A percentile compares a stretch with the other conserved stretches of the same genome.
phyloP scores from a whole-genome alignment of 2,797 vertebrate species.

The Alcedo quadribrachys region DNA sequence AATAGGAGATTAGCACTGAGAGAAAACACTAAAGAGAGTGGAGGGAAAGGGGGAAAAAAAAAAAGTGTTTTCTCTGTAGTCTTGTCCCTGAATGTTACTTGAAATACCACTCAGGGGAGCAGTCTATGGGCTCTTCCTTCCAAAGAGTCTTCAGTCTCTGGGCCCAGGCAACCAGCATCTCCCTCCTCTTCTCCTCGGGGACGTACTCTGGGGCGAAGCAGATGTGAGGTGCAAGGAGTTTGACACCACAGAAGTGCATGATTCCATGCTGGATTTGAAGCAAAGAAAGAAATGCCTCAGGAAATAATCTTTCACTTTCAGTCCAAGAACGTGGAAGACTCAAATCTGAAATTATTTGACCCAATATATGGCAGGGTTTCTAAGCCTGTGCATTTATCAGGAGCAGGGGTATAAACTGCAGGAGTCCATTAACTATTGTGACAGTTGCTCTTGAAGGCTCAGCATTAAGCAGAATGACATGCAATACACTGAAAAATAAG shows the following conservation, averaged over 20 bases:
- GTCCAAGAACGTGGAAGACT: background rate
- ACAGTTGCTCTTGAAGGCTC: background rate
- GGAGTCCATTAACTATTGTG: background rate
- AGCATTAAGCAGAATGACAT: background rate
- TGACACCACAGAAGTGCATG: constrained; percentile 88
- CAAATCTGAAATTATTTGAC: background rate
- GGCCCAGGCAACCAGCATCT: constrained; percentile 80
- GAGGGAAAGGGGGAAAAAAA: background rate
- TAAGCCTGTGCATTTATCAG: background rate
- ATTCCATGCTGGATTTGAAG: constrained; percentile 81
- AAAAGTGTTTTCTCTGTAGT: background rate
- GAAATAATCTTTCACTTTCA: background rate
- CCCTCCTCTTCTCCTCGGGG: constrained; percentile 65
- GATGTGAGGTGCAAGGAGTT: constrained; percentile 86
- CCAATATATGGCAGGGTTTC: background rate
- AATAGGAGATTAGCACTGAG: background rate
- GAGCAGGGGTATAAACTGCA: background rate
- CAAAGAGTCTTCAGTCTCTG: constrained; percentile 79
- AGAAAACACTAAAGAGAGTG: background rate
- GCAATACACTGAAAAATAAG: background rate
- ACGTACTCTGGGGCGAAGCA: constrained; percentile 78
- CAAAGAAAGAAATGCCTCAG: background rate
- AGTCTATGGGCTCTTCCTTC: constrained; percentile 82
- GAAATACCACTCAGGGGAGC: constrained; percentile 81
- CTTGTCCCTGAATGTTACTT: constrained; percentile 31